Evolutionary conservation across 2,113 vertebrate species (phyloP).

Genomic region (Thamnophis sirtalis): DNA sequence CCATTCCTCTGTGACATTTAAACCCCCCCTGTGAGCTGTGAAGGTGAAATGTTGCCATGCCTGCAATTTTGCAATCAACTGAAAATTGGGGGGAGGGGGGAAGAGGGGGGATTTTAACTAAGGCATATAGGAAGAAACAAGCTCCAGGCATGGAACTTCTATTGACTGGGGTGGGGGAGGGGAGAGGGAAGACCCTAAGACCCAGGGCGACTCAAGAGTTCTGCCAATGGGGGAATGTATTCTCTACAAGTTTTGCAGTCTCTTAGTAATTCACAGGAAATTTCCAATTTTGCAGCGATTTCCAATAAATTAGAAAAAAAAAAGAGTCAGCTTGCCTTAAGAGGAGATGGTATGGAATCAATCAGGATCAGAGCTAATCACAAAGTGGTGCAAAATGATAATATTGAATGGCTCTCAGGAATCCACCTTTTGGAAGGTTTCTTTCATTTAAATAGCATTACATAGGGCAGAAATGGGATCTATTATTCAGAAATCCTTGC

Average conservation of each 20-base stretch:
- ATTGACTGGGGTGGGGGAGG: not conserved
- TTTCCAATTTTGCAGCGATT: not conserved
- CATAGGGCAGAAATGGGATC: not conserved
- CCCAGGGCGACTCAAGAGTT: not conserved
- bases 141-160: not conserved
- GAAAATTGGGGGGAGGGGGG: not conserved
- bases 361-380: not conserved
- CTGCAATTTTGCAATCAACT: not conserved
- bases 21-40: not conserved
- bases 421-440: not conserved
- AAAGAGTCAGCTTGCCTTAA: not conserved
- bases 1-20: not conserved
- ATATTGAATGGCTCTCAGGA: not conserved
- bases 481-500: not conserved
- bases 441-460: not conserved
- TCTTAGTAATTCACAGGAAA: not conserved
- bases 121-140: not conserved
- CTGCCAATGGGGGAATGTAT: not conserved
- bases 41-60: not conserved
- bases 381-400: not conserved
- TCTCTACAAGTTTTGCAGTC: not conserved
- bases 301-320: not conserved
- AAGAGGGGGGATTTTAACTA: not conserved
- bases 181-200: not conserved
- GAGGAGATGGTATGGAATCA: not conserved